These are phyloP conservation scores for Apogon hyalosoma DNA, from an alignment of 2,797 vertebrate species.

Conservation along the genomic window DNA sequence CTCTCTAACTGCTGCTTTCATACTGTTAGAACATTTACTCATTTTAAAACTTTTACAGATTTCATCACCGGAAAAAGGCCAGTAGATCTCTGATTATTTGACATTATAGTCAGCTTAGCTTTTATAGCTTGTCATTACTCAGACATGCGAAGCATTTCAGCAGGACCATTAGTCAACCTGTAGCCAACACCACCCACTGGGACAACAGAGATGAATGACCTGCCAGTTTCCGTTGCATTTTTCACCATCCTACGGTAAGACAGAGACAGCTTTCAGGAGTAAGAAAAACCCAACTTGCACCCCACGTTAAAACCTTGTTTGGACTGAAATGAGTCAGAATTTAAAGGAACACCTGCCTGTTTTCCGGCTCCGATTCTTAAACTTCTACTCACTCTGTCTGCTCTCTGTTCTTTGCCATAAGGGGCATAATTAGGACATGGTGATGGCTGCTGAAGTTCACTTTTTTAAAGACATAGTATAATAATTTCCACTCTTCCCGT, in stretches of 20 bases:
- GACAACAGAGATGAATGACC: conserved; percentile 73
- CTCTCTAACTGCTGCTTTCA: not conserved
- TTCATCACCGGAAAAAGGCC: conserved; percentile 44
- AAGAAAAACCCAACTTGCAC: conserved; percentile 36
- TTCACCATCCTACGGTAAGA: conserved; percentile 58
- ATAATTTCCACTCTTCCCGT: conserved; percentile 67
- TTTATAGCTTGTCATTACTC: conserved; percentile 79
- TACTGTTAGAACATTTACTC: conserved; percentile 34
- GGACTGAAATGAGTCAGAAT: conserved; percentile 34
- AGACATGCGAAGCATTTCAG: conserved; percentile 77
- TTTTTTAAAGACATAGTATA: conserved; percentile 63
- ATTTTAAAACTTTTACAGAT: conserved; percentile 36
- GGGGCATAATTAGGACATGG: conserved; percentile 46
- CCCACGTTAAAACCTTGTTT: conserved; percentile 48
- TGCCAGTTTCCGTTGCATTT: conserved; percentile 65
- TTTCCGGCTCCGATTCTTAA: conserved; percentile 20
- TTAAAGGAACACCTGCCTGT: conserved; percentile 49
- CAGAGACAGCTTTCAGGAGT: conserved; percentile 56
- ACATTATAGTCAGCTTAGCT: conserved; percentile 76
- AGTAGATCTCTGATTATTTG: conserved; percentile 70
- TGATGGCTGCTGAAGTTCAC: conserved; percentile 54
- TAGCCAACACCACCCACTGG: conserved; percentile 72
- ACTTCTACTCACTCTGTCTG: conserved; percentile 28
- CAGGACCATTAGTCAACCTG: conserved; percentile 79
- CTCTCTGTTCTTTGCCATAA: conserved; percentile 28